A percentile compares a stretch with the other conserved stretches of the same genome.
Conservation (phyloP, 2,888 invertebrate species). For the Pomacea canaliculata region DNA sequence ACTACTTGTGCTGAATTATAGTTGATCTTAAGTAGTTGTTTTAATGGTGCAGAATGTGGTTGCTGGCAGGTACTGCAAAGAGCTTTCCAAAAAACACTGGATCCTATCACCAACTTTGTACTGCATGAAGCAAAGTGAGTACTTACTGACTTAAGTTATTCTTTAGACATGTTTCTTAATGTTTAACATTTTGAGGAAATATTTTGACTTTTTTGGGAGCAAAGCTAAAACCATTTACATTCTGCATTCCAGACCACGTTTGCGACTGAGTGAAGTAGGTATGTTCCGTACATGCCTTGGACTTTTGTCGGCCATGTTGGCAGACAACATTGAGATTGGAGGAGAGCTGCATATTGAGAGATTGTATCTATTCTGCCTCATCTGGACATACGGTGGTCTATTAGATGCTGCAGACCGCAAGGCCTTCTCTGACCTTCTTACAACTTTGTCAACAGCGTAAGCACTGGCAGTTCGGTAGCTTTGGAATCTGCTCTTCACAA, state of each 20-base stretch:
- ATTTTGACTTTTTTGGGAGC: neutral
- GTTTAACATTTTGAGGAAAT: too few relatives aligned
- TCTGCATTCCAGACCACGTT: slow-evolving; percentile 49
- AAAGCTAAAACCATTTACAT: neutral
- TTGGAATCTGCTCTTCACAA: neutral
- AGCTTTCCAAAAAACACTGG: slow-evolving; percentile 69
- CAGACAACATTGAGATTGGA: slow-evolving; percentile 69
- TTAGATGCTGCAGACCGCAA: slow-evolving; percentile 64
- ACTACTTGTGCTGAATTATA: too few relatives aligned
- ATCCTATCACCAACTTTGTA: slow-evolving; percentile 65
- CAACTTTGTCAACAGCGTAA: slow-evolving; percentile 67
- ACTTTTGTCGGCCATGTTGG: slow-evolving; percentile 68
- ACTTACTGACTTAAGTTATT: neutral
- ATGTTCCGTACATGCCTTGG: slow-evolving; percentile 67
- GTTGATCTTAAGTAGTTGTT: too few relatives aligned
- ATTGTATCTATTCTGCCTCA: slow-evolving; percentile 69
- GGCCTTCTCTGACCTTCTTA: slow-evolving; percentile 66
- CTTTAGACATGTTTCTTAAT: neutral
- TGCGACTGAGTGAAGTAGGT: slow-evolving; percentile 64
- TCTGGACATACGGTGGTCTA: slow-evolving; percentile 69
- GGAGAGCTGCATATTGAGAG: slow-evolving; percentile 68
- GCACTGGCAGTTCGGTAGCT: slow-evolving; percentile 31
- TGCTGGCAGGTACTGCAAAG: slow-evolving; percentile 63
- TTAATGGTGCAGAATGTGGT: neutral
- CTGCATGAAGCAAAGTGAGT: slow-evolving; percentile 65